Percentiles rank a stretch among this genome's conserved stretches.
Conservation (phyloP, 2,797 vertebrate species). For the Coranthus polyacanthus region DNA sequence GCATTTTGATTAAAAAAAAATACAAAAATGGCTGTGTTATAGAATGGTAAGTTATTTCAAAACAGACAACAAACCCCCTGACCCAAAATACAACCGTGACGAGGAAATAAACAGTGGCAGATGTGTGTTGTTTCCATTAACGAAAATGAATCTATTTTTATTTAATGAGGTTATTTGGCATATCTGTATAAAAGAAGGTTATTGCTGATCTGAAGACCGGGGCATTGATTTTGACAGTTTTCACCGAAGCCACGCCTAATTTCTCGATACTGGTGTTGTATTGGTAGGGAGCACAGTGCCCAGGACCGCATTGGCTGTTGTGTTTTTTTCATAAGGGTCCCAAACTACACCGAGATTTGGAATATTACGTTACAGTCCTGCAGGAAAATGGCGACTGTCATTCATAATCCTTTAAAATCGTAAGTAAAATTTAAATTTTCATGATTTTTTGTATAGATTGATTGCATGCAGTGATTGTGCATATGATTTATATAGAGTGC, state of each 20-base stretch:
- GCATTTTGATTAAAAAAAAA: background rate
- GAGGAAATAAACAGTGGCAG: no score
- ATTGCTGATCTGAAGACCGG: constrained; percentile 15
- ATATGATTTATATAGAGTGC: background rate
- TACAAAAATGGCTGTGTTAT: background rate
- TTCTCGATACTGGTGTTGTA: constrained; percentile 70
- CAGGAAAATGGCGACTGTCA: constrained; percentile 99
- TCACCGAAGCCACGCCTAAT: constrained; percentile 86
- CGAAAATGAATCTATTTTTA: background rate
- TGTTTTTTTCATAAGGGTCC: constrained; percentile 90
- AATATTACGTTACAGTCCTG: constrained; percentile 97
- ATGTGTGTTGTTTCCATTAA: background rate
- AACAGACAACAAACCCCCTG: background rate
- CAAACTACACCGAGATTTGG: constrained; percentile 97
- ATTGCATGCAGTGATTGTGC: background rate
- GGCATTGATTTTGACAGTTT: constrained; percentile 91
- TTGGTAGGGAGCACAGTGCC: constrained; percentile 89
- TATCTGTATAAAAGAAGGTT: no score
- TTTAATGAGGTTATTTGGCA: background rate
- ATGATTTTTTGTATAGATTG: background rate
- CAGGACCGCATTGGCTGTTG: constrained; percentile 86
- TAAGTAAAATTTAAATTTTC: constrained; percentile 84
- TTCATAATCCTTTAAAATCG: constrained; percentile 99
- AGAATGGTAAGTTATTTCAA: background rate
- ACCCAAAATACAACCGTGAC: background rate